Base-by-base conservation (phyloP, 2,888 invertebrate species). In the Gasteruption jaculator region DNA sequence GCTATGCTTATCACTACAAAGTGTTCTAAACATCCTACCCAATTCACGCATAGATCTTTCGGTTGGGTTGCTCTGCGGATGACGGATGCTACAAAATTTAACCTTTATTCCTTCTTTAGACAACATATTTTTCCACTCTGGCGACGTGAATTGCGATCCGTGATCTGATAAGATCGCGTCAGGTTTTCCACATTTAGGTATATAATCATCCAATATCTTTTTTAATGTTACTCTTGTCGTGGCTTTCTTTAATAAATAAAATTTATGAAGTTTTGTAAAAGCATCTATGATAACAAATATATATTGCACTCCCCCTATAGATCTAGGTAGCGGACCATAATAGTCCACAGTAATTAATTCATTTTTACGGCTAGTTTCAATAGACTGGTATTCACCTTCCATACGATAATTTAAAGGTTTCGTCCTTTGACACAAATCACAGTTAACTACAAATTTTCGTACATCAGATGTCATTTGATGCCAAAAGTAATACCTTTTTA, bases 31-130 rank as follows among this genome's bases (percentile, higher is more conserved):
- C n/a, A 46, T 18, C 7, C 43, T 4, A 4, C 39, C 40, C 8
- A 46, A 7, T 11, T 46, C 44, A 12, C 40, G 25, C 46, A 46
- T 46, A 1, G 41, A 27, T 2, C 44, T 22, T 16, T 46, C 46
- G 5, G 38, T 29, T 4, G 41, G 40, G 20, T 46, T 46, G 3
- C 36, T 30, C 12, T 46, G 44, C 3, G 46, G 44, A 26, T 46
- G 39, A 11, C 46, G 30, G 6, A 46, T 44, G 0, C 40, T 36
- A 10, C 37, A 43, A 41, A 25, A 45, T 5, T 5, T 4, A 3
- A 32, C 31, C 14, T 33, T 29, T 16, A 43, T 33, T 3, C 12
- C 21, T 6, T 38, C 27, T 8, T 22, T 18, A 7, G 16, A 10
- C 2, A 39, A n/a, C 15, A 14, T 15, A 3, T 33, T 38, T 33